These are phyloP conservation scores for Agraylea sexmaculata DNA, from an alignment of 1,140 invertebrate genomes.

Conservation along the genomic window DNA sequence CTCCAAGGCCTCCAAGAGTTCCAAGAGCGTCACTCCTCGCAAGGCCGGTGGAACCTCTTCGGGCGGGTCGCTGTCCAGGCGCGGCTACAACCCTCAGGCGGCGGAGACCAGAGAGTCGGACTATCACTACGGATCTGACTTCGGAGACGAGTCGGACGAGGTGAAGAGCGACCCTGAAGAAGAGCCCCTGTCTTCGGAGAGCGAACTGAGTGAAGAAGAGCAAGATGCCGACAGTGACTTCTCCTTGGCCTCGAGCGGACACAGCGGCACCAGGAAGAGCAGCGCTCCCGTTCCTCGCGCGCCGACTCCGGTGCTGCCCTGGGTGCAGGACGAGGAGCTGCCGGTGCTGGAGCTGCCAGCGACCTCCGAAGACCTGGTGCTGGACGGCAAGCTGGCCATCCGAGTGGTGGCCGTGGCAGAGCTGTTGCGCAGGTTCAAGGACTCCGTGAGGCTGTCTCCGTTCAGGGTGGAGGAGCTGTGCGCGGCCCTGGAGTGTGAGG, in stretches of 20 bases:
- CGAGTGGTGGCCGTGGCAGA: conserved; percentile 82
- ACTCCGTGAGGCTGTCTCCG: conserved; percentile 79
- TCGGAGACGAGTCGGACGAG: conserved; percentile 73
- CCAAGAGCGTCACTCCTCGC: too few relatives aligned
- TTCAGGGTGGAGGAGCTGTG: conserved; percentile 95
- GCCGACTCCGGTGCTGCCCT: conserved; percentile 76
- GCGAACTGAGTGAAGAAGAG: conserved; percentile 22
- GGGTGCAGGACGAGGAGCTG: conserved; percentile 72
- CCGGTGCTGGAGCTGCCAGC: conserved; percentile 67
- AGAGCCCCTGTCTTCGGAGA: conserved; percentile 53
- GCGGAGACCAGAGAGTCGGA: conserved; percentile 73
- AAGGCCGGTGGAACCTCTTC: conserved; percentile 49
- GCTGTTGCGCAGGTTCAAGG: conserved; percentile 82
- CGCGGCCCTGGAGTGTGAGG: conserved; percentile 79
- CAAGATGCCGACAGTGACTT: conserved; percentile 70
- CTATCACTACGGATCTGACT: conserved; percentile 83
- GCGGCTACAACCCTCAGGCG: conserved; percentile 60
- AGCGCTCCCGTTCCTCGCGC: conserved; percentile 43
- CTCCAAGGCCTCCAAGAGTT: conserved; percentile 44
- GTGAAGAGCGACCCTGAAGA: conserved; percentile 63
- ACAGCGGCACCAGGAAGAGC: conserved; percentile 51
- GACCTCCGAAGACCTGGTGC: conserved; percentile 81
- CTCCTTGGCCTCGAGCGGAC: conserved; percentile 68
- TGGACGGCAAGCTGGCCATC: conserved; percentile 68
- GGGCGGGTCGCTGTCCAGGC: conserved; percentile 43